A percentile compares a stretch with the other conserved stretches of the same genome.
phyloP scores from a whole-genome alignment of 2,797 vertebrate species.

The Amblyopsis hoosieri region DNA sequence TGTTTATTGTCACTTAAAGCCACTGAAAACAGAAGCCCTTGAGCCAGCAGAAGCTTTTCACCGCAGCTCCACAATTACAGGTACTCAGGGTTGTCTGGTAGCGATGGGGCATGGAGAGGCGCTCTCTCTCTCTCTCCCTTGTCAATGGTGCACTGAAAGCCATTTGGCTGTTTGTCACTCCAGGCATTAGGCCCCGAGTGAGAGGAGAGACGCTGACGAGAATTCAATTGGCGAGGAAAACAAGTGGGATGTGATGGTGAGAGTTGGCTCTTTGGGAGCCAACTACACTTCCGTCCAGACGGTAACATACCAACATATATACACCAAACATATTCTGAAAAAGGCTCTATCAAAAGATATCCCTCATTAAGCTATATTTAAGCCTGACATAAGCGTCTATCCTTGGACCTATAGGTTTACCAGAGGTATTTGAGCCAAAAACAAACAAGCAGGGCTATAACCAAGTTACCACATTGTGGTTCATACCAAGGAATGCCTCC shows the following conservation, averaged over 20 bases:
- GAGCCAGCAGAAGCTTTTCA: slow-evolving; percentile 83
- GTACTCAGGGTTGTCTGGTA: slow-evolving; percentile 92
- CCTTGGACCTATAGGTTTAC: too few species aligned
- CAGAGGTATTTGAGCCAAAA: too few species aligned
- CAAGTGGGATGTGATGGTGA: slow-evolving; percentile 64
- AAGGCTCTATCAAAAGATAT: slow-evolving; percentile 17
- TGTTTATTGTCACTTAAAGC: slow-evolving; percentile 87
- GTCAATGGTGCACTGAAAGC: slow-evolving; percentile 92
- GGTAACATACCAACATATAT: slow-evolving; percentile 34
- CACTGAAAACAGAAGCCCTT: slow-evolving; percentile 90
- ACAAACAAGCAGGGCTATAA: too few species aligned
- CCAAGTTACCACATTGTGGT: background rate
- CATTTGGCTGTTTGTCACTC: slow-evolving; percentile 89
- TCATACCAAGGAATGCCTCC: slow-evolving; percentile 22
- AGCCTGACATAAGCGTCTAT: slow-evolving; percentile 16
- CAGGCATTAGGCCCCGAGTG: slow-evolving; percentile 85
- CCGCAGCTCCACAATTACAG: slow-evolving; percentile 89
- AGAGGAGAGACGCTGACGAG: slow-evolving; percentile 87
- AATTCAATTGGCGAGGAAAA: slow-evolving; percentile 86
- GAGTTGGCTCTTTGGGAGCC: slow-evolving; percentile 55
- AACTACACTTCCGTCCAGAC: slow-evolving; percentile 56
- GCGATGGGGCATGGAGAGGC: slow-evolving; percentile 72
- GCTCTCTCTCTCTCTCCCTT: slow-evolving; percentile 58
- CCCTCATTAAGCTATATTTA: slow-evolving; percentile 45
- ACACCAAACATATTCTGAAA: slow-evolving; percentile 23